Evolutionary conservation across 1,140 invertebrate species (phyloP).

Genomic region (Drosophila malerkotliana): DNA sequence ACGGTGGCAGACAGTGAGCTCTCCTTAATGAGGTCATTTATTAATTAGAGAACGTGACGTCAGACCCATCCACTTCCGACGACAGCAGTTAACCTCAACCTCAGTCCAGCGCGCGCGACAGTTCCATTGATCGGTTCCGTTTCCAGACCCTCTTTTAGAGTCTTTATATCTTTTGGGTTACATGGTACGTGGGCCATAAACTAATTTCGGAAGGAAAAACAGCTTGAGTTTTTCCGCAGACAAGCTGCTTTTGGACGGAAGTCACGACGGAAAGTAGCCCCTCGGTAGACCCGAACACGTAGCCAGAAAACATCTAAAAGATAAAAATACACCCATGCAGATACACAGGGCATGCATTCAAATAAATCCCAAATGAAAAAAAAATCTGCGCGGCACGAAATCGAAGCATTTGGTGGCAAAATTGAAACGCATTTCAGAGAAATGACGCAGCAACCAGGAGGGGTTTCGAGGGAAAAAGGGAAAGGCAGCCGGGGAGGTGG

Average conservation of each 20-base stretch:
- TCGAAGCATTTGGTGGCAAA: constrained; percentile 3
- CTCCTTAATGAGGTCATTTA: constrained; percentile 75
- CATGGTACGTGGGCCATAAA: constrained; percentile 54
- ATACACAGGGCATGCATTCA: constrained; percentile 8
- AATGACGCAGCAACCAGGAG: constrained; percentile 42
- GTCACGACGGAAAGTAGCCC: constrained; percentile 52
- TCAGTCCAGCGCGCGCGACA: constrained; percentile 58
- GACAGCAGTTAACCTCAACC: constrained; percentile 39
- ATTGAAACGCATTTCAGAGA: constrained; percentile 47
- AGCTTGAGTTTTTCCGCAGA: constrained; percentile 50
- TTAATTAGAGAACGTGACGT: constrained; percentile 75
- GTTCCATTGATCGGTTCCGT: constrained; percentile 25
- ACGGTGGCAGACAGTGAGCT: not conserved
- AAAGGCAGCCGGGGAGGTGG: constrained; percentile 1
- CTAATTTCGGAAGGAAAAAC: constrained; percentile 45
- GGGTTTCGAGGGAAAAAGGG: constrained; percentile 2
- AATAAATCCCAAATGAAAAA: not conserved
- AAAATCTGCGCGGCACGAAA: constrained; percentile 22
- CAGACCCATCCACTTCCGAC: constrained; percentile 16
- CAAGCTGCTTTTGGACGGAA: constrained; percentile 66
- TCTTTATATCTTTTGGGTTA: not conserved
- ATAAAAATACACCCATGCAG: constrained; percentile 29
- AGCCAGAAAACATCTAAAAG: constrained; percentile 14
- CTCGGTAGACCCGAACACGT: constrained; percentile 51
- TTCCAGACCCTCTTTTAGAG: not conserved